Percentiles rank a stretch among this genome's conserved stretches.
Conservation (phyloP, 2,113 vertebrate species). For the Hippopotamus amphibius region DNA sequence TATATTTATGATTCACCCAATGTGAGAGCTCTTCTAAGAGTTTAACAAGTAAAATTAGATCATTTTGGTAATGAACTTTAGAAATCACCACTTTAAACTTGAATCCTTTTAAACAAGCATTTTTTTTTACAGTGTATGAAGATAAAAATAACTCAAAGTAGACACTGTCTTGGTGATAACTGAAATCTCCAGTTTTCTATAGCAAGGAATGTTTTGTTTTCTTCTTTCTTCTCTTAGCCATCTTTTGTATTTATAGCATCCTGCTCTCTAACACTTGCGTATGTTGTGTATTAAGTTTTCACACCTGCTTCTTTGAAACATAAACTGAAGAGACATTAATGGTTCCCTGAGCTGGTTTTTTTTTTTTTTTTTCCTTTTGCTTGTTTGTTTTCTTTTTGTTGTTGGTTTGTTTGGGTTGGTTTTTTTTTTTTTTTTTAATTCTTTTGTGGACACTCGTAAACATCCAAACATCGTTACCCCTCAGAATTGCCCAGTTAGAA, state of each 20-base stretch:
- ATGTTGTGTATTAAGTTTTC: background rate
- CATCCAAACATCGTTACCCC: background rate
- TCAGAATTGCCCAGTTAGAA: slow-evolving; percentile 13
- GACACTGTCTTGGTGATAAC: background rate
- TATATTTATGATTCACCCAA: background rate
- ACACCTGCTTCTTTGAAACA: slow-evolving; percentile 47
- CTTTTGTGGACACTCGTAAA: slow-evolving; percentile 30
- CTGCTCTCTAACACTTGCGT: background rate
- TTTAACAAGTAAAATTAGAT: background rate
- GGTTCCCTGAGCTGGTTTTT: background rate
- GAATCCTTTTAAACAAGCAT: background rate
- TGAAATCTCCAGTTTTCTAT: background rate
- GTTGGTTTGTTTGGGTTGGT: background rate
- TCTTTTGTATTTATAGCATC: background rate
- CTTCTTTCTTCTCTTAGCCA: background rate
- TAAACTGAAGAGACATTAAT: slow-evolving; percentile 17
- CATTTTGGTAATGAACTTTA: background rate
- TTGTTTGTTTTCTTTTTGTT: background rate
- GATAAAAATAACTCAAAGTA: slow-evolving; percentile 5
- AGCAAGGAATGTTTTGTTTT: background rate
- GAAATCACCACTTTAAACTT: background rate
- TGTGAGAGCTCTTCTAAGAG: background rate
- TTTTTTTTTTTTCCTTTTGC: background rate
- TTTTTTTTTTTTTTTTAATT: background rate
- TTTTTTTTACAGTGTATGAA: background rate